Evolutionary conservation across 2,113 vertebrate species (phyloP).

Genomic region (Apteryx mantelli): DNA sequence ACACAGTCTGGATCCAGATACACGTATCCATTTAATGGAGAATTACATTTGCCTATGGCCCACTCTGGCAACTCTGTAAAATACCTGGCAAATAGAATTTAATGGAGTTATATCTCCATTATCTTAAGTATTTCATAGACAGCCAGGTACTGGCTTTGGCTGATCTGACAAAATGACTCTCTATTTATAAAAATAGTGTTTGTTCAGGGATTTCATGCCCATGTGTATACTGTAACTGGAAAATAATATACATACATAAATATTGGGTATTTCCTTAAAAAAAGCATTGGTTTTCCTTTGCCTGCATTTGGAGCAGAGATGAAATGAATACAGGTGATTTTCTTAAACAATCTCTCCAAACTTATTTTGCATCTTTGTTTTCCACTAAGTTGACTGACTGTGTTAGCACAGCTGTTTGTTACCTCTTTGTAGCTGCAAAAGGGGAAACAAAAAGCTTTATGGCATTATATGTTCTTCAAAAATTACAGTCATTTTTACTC

Average conservation of each 20-base stretch:
- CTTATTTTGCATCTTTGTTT: neutral
- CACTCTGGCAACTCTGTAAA: neutral
- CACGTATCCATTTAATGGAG: neutral
- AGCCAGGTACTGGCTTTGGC: neutral
- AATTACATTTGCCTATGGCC: neutral
- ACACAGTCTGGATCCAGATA: neutral
- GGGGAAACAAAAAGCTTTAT: neutral
- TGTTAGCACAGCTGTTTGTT: neutral
- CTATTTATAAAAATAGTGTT: neutral
- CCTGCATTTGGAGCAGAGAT: neutral
- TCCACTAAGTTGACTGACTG: neutral
- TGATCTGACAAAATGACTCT: neutral
- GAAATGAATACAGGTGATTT: neutral
- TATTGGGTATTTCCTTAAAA: neutral
- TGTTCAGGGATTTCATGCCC: neutral
- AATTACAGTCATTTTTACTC: neutral
- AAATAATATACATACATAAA: neutral
- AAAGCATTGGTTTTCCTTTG: neutral
- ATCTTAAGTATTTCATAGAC: neutral
- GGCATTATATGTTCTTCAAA: neutral
- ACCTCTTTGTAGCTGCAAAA: neutral
- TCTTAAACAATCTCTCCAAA: neutral
- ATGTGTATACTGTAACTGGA: neutral
- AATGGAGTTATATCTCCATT: neutral
- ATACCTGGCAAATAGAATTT: neutral